Percentiles rank a stretch among this genome's conserved stretches.
Conservation (phyloP, 2,888 invertebrate genomes). For the Drosophila neutralis region DNA sequence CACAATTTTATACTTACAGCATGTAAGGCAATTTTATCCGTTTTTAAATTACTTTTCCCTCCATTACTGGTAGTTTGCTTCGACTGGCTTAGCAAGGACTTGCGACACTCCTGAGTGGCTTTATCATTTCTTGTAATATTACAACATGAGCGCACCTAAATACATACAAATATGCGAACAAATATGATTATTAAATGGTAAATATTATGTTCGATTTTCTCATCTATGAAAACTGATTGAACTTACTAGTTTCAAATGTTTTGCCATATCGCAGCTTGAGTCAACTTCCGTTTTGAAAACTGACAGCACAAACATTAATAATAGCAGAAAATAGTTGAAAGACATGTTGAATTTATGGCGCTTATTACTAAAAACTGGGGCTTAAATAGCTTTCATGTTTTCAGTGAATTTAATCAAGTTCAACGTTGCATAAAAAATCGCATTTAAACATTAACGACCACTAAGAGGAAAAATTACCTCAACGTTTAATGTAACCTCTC, state of each 20-base stretch:
- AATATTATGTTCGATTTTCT: background rate
- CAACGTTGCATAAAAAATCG: constrained; percentile 49
- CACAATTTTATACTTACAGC: constrained; percentile 40
- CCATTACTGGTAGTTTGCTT: constrained; percentile 36
- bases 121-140: constrained; percentile 51
- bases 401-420: constrained; percentile 10
- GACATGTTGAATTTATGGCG: constrained; percentile 31
- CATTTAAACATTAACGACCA: constrained; percentile 13
- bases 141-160: constrained; percentile 54
- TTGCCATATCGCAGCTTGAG: constrained; percentile 55
- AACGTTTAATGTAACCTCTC: background rate
- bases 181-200: background rate
- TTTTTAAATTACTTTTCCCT: constrained; percentile 29
- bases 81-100: constrained; percentile 39
- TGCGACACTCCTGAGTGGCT: constrained; percentile 46
- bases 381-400: constrained; percentile 8
- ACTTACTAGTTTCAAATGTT: constrained; percentile 55
- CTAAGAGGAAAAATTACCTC: background rate
- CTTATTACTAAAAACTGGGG: background rate
- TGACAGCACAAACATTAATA: constrained; percentile 8
- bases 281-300: constrained; percentile 11
- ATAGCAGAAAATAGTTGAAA: background rate
- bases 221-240: background rate
- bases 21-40: constrained; percentile 56
- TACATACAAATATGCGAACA: background rate